phyloP scores from a whole-genome alignment of 1,140 invertebrate genomes.

The Calephelis nemesis region DNA sequence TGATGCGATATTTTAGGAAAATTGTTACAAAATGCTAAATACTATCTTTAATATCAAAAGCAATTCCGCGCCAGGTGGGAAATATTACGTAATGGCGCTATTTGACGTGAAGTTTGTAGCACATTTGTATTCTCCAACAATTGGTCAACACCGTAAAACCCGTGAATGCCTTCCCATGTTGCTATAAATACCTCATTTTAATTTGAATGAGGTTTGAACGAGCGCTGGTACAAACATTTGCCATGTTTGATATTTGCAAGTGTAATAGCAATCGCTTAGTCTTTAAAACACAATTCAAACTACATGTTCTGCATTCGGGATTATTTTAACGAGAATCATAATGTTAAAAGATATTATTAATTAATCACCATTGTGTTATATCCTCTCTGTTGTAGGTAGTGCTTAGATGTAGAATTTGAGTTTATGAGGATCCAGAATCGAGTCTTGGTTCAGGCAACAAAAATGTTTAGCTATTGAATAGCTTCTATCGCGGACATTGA shows the following conservation, averaged over 20 bases:
- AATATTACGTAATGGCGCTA: conserved; percentile 12
- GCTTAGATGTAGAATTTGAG: too few relatives aligned
- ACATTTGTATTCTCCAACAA: conserved; percentile 8
- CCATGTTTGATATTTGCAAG: conserved; percentile 16
- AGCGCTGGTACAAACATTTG: conserved; percentile 33
- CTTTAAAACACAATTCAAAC: neutral
- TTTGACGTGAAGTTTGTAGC: conserved; percentile 13
- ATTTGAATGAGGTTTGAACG: conserved; percentile 37
- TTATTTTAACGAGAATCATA: too few relatives aligned
- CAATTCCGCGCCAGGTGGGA: conserved; percentile 1
- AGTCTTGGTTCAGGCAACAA: too few relatives aligned
- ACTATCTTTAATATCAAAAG: conserved; percentile 9
- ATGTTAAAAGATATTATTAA: too few relatives aligned
- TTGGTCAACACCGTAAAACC: conserved; percentile 25
- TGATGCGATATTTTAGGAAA: neutral
- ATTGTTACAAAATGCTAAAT: conserved; percentile 3
- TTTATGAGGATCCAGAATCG: too few relatives aligned
- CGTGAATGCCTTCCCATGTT: conserved; percentile 25
- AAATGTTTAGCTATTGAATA: too few relatives aligned
- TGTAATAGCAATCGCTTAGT: conserved; percentile 10
- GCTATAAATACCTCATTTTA: conserved; percentile 43
- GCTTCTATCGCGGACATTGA: too few relatives aligned
- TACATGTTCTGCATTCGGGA: too few relatives aligned
- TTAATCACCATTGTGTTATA: too few relatives aligned
- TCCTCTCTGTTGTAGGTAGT: too few relatives aligned